Percentiles rank a stretch among this genome's conserved stretches.
These are phyloP conservation scores for Melolontha melolontha DNA, from an alignment of 2,888 invertebrate genomes.

Conservation along the genomic window DNA sequence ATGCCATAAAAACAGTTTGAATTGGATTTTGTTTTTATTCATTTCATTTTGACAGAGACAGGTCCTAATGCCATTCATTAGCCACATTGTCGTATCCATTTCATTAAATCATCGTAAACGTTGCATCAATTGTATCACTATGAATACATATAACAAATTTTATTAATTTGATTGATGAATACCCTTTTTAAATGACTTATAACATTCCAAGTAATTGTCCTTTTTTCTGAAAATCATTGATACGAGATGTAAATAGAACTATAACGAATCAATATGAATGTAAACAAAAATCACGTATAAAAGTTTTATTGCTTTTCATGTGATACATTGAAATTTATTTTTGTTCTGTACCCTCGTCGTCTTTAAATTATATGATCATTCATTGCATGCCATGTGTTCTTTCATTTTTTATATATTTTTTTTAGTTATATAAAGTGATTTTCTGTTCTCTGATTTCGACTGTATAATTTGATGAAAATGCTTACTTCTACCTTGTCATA, in stretches of 20 bases:
- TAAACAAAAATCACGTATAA: slow-evolving; percentile 18
- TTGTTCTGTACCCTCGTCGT: neutral
- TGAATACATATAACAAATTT: slow-evolving; percentile 41
- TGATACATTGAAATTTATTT: neutral
- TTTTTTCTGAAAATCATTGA: slow-evolving; percentile 33
- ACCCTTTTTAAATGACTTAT: slow-evolving; percentile 39
- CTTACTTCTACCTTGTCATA: too few species aligned
- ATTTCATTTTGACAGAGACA: slow-evolving; percentile 33
- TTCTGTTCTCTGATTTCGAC: too few species aligned
- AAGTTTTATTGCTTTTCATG: neutral
- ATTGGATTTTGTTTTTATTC: too few species aligned
- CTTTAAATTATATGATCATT: slow-evolving; percentile 5
- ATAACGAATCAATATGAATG: slow-evolving; percentile 38
- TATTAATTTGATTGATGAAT: slow-evolving; percentile 44
- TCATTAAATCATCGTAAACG: slow-evolving; percentile 24
- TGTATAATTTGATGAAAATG: too few species aligned
- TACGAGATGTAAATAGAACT: slow-evolving; percentile 40
- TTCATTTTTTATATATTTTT: neutral
- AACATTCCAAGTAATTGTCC: slow-evolving; percentile 43
- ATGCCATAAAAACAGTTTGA: too few species aligned
- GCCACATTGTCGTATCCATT: slow-evolving; percentile 40
- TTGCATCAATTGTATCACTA: slow-evolving; percentile 1
- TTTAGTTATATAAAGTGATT: too few species aligned
- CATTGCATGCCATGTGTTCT: slow-evolving; percentile 7
- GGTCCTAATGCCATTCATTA: slow-evolving; percentile 45